These are phyloP conservation scores for Sarotherodon lohbergeri DNA, from an alignment of 2,113 vertebrate genomes.

Conservation along the genomic window DNA sequence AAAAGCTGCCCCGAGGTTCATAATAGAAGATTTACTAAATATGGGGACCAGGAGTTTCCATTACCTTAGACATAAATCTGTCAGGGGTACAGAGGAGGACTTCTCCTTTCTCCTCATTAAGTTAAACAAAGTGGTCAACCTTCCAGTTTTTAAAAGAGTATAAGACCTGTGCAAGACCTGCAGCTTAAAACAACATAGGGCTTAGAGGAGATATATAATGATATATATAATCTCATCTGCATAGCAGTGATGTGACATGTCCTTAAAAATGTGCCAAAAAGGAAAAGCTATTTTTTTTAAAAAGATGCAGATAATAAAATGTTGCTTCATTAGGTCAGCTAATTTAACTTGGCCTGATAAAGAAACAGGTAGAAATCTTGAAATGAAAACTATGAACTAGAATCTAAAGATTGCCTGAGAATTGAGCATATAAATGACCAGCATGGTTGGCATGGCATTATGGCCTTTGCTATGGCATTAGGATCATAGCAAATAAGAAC, in stretches of 20 bases:
- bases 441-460: neutral
- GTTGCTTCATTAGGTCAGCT: neutral
- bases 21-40: neutral
- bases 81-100: neutral
- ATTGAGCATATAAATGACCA: neutral
- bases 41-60: accelerated
- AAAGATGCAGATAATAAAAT: neutral
- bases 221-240: neutral
- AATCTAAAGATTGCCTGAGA: neutral
- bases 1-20: neutral
- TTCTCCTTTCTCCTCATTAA: neutral
- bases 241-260: neutral
- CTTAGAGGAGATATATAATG: neutral
- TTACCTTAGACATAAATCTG: neutral
- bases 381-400: neutral
- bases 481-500: neutral
- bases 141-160: neutral
- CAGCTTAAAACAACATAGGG: neutral
- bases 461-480: neutral
- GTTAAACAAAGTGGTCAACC: accelerated
- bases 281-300: neutral
- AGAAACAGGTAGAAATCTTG: neutral
- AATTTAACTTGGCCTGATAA: neutral
- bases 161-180: neutral
- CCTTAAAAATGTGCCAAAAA: neutral